phyloP scores from a whole-genome alignment of 2,888 invertebrate genomes.

The Platycnemis pennipes region DNA sequence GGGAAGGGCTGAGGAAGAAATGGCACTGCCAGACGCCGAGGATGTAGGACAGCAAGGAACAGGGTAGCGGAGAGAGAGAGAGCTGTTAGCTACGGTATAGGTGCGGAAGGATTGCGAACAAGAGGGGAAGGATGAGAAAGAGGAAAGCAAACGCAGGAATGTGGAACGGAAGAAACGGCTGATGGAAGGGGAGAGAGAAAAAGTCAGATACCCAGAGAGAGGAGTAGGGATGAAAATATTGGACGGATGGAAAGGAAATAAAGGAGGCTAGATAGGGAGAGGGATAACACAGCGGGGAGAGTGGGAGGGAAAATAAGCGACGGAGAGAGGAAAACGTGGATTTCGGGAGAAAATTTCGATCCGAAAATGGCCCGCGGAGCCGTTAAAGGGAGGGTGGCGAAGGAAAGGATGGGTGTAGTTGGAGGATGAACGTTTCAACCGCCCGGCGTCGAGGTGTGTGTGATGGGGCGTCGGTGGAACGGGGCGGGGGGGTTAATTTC shows the following conservation, averaged over 20 bases:
- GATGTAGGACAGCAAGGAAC: not conserved
- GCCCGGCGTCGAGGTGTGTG: not conserved
- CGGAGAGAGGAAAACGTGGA: not conserved
- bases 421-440: not conserved
- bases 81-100: not conserved
- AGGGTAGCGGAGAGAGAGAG: not conserved
- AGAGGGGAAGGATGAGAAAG: not conserved
- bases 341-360: not conserved
- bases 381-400: not conserved
- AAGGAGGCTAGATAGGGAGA: not conserved
- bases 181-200: conserved; percentile 6
- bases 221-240: not conserved
- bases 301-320: not conserved
- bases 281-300: not conserved
- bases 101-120: not conserved
- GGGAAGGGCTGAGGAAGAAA: not conserved
- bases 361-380: not conserved
- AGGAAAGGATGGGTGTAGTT: not conserved
- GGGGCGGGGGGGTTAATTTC: not conserved
- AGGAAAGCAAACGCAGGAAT: not conserved
- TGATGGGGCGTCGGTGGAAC: not conserved
- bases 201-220: not conserved
- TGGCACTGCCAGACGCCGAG: not conserved
- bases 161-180: not conserved
- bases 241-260: not conserved